A percentile compares a stretch with the other conserved stretches of the same genome.
phyloP scores from a whole-genome alignment of 2,113 vertebrate genomes.

The Megaceryle maxima region DNA sequence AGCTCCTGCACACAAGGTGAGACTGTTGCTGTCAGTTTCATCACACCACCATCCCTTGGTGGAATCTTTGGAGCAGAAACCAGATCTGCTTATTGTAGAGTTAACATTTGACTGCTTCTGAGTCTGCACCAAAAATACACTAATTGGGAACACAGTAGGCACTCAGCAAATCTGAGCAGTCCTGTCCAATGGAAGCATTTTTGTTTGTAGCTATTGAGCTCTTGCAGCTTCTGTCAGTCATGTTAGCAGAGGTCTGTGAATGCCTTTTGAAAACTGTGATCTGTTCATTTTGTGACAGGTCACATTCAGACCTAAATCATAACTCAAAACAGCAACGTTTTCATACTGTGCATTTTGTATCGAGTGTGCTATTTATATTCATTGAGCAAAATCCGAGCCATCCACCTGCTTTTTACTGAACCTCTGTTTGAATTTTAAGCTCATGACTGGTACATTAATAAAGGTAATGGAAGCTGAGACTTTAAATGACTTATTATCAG shows the following conservation, averaged over 20 bases:
- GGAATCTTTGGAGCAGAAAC: neutral
- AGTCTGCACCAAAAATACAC: neutral
- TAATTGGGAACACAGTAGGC: neutral
- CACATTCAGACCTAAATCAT: neutral
- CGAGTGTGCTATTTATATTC: conserved; percentile 18
- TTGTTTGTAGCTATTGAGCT: neutral
- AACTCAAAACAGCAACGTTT: neutral
- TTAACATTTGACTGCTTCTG: neutral
- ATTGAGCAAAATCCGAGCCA: conserved; percentile 37
- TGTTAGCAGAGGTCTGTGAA: neutral
- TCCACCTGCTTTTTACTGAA: conserved; percentile 59
- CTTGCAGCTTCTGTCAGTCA: neutral
- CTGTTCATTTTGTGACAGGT: conserved; percentile 6
- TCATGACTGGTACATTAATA: conserved; percentile 50
- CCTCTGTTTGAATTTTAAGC: conserved; percentile 58
- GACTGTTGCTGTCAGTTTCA: neutral
- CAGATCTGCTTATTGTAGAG: neutral
- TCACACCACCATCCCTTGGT: neutral
- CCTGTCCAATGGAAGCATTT: neutral
- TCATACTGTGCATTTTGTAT: neutral
- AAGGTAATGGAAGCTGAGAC: conserved; percentile 54
- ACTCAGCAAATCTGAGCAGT: neutral
- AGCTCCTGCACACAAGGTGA: neutral
- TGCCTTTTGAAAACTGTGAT: neutral
- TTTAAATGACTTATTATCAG: conserved; percentile 59